Base-by-base conservation (phyloP, 2,797 vertebrate genomes). In the Spondyliosoma cantharus region DNA sequence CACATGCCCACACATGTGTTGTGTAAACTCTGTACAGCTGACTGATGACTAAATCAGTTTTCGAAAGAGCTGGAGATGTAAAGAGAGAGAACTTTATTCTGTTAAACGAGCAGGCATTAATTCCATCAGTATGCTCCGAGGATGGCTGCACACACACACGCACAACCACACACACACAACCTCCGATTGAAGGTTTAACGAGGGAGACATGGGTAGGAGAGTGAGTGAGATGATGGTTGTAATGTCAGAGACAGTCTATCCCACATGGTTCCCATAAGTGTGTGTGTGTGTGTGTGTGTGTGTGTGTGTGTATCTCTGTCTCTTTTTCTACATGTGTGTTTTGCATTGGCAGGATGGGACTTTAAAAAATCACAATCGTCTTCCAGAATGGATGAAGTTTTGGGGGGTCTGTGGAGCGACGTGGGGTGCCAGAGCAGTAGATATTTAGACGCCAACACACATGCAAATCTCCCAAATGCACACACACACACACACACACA, bases 201-300 rank as follows among this genome's bases (percentile, higher is more conserved):
- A 88, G 82, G 81, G 53, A 85, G 87, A 89, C 74, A 64, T 80
- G 84, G 70, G 82, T 14, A 74, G 75, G 45, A 82, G 88, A 91
- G 81, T 86, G 86, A 90, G 85, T 81, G 85, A 87, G 86, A 91
- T 87, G 82, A 88, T 91, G 87, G 88, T 75, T 89, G 83, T 85
- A 90, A 93, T 93, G 93, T 96, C 96, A 95, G 89, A 94, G 91
- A 94, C 96, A 95, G 95, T 93, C 93, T 89, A 88, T 92, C 94
- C 94, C 97, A 98, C 94, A 93, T 97, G 97, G 93, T 97, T 96
- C 94, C 93, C 90, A 97, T 97, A 95, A 97, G 91, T 52, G 43
- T 75, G 80, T 81, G 49, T 70, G 42, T 68, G 13, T 64, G 6
- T 60, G 71, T 85, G 11, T 79, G 2, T 73, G n/a, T 52, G 63